Base-by-base conservation (phyloP, 2,888 invertebrate species). In the Xylocampa areola region DNA sequence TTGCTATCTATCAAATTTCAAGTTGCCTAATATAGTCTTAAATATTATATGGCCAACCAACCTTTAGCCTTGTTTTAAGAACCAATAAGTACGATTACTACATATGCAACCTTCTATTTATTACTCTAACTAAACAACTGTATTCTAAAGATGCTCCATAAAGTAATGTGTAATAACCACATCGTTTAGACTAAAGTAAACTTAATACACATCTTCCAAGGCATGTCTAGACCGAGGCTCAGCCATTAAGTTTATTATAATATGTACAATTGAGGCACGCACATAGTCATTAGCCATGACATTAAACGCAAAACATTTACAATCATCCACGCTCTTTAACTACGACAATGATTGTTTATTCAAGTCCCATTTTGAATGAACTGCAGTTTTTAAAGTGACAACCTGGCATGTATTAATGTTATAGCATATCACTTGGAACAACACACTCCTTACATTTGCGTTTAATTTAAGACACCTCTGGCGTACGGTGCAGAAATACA, bases 211-310 rank as follows among this genome's bases (percentile, higher is more conserved):
- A 41, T 13, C 36, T 10, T 19, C 7, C 29, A 37, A 53, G 33
- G 21, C 23, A 41, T 27, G 37, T 37, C 17, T 44, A 51, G 45
- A 41, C 41, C 8, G 25, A 32, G 21, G 17, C 13, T 7, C 50
- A 33, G 40, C 57, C 32, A 25, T n/a, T n/a, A 19, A 50, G 33
- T 39, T 41, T 60, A 59, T 6, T 33, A 37, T 25, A n/a, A n/a
- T n/a, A n/a, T n/a, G n/a, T n/a, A 40, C 52, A 37, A 54, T 48
- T 48, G 19, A 40, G 23, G 43, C 41, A 33, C n/a, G 16, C 40
- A 47, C 16, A 47, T 14, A 8, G 39, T 39, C 25, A 60, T 55
- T 70, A 65, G 37, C 55, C 52, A 25, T 69, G 68, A 47, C 40
- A 49, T 67, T 52, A 65, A 50, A 57, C 14, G 13, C 13, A 40